A percentile compares a stretch with the other conserved stretches of the same genome.
phyloP scores from a whole-genome alignment of 1,140 invertebrate genomes.

The Saccostrea cuccullata region DNA sequence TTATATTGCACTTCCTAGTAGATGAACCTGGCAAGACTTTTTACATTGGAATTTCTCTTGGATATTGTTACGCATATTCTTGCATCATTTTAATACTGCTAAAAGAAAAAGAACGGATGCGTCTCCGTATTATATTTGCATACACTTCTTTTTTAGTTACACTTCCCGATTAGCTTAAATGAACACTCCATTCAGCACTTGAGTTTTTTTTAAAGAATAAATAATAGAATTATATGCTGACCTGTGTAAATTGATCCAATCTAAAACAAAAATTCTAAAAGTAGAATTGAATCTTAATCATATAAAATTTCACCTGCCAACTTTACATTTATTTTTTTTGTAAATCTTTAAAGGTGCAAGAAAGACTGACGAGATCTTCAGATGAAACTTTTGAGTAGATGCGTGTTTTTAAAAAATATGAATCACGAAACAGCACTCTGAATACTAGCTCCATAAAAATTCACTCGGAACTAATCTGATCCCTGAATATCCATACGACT shows the following conservation, averaged over 20 bases:
- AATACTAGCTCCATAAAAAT: neutral
- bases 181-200: neutral
- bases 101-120: neutral
- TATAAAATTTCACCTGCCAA: too few relatives aligned
- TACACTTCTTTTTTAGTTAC: neutral
- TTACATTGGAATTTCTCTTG: neutral
- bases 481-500: neutral
- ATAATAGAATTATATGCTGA: neutral
- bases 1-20: constrained; percentile 3
- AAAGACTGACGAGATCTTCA: too few relatives aligned
- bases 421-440: too few relatives aligned
- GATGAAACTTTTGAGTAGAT: neutral
- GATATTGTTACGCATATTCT: neutral
- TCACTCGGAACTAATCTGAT: neutral
- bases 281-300: too few relatives aligned
- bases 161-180: neutral
- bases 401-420: neutral
- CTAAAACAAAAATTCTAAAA: too few relatives aligned
- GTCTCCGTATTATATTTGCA: neutral
- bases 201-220: neutral
- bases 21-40: neutral
- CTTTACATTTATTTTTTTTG: too few relatives aligned
- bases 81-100: neutral
- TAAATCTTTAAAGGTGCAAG: too few relatives aligned
- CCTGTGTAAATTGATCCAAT: neutral